Evolutionary conservation across 2,113 vertebrate genomes (phyloP), one percentile per base, ranked within the genome.

Genomic region (Noturus placidus): DNA sequence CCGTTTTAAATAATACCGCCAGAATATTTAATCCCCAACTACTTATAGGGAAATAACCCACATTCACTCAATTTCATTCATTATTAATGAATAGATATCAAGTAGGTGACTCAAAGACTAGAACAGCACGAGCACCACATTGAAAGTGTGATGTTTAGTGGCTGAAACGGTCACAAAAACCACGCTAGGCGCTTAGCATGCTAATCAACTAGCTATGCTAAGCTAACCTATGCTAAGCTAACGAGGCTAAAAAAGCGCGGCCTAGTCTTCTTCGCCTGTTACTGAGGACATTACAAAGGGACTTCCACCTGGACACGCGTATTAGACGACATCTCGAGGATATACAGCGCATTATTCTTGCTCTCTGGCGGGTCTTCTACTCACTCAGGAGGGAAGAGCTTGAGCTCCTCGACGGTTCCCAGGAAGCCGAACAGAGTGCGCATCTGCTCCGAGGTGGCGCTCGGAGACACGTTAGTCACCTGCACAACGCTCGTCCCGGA

Each of bases 381-480:
- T 97, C 90, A 98, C 97, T 98, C 97, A 46, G 96, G 97, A 50
- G 97, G 97, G 92, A 98, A 99, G 85, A 99, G 94, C 90, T 96
- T 96, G 33, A 97, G 93, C 69, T 98, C 97, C 86, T 98, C 96
- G 91, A 98, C 97, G 94, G 97, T 98, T 91, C 97, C 97, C 88
- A 98, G 93, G 93, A 97, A 98, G 17, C 97, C 97, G 92, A 99
- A 99, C 74, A 99, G 96, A 42, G 96, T 98, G 91, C 96, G 95
- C 97, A 98, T 98, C 95, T 99, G 97, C 92, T 99, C 97, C 83
- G 97, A 98, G 90, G 96, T 97, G 42, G 97, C 96, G 94, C 97
- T 97, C 74, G 96, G 97, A 61, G 97, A 98, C 93, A 98, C 97
- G 84, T 99, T 98, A 11, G 97, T 99, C 95, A 98, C 97, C 94